Evolutionary conservation across 2,797 vertebrate species (phyloP).

Genomic region (Notoglanidium macrostoma): DNA sequence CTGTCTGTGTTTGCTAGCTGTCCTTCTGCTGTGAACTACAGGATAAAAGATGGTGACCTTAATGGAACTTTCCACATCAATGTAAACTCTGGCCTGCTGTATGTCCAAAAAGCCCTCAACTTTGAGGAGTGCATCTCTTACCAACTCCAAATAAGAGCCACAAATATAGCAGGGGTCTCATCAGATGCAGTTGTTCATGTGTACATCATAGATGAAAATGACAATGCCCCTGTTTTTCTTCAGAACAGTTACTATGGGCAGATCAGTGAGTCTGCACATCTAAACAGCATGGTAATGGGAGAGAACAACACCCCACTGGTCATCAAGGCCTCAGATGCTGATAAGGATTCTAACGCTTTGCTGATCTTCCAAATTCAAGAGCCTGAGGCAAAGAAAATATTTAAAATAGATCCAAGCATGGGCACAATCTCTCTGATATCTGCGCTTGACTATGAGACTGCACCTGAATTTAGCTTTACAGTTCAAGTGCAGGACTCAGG

Average conservation of each 20-base stretch:
- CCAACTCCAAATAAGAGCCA: conserved; percentile 81
- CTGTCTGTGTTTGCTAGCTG: conserved; percentile 81
- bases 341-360: conserved; percentile 85
- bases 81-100: conserved; percentile 85
- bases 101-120: conserved; percentile 79
- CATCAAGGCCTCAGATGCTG: conserved; percentile 83
- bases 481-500: conserved; percentile 89
- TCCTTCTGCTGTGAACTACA: conserved; percentile 83
- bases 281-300: conserved; percentile 86
- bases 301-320: conserved; percentile 85
- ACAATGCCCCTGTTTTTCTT: conserved; percentile 84
- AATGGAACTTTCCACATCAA: conserved; percentile 85
- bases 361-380: conserved; percentile 89
- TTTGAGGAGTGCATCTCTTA: conserved; percentile 85
- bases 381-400: conserved; percentile 79
- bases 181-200: conserved; percentile 77
- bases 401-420: conserved; percentile 86
- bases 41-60: conserved; percentile 84
- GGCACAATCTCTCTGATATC: conserved; percentile 82
- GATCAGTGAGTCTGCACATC: conserved; percentile 83
- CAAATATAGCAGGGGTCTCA: conserved; percentile 79
- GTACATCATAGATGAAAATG: conserved; percentile 92
- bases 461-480: conserved; percentile 79
- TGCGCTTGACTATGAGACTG: conserved; percentile 85
- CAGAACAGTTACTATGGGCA: conserved; percentile 80